Evolutionary conservation across 92 coral and sea anemone species (phyloP).

Genomic region (Anthopleura xanthogrammica): DNA sequence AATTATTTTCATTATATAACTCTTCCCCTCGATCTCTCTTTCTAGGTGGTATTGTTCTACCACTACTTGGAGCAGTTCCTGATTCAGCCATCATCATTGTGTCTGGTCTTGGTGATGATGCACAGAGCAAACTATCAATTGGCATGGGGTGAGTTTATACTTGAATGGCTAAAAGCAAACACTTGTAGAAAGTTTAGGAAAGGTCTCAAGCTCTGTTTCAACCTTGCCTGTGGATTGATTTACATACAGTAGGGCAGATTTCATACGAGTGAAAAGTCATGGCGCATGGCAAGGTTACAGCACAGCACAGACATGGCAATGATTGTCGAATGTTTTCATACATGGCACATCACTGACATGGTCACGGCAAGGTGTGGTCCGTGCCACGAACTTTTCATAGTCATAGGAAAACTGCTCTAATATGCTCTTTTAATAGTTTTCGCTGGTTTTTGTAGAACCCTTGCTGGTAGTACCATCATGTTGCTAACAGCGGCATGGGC

Average conservation of each 20-base stretch:
- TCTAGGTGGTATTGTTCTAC: constrained; percentile 90
- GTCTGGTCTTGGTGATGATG: constrained; percentile 90
- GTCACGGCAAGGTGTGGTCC: too few species aligned
- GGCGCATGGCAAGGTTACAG: too few species aligned
- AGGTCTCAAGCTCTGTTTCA: too few species aligned
- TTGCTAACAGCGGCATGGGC: constrained; percentile 97
- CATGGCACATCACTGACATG: too few species aligned
- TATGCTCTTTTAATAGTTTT: not conserved
- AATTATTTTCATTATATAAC: not conserved
- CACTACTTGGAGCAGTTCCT: constrained; percentile 92
- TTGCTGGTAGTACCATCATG: constrained; percentile 98
- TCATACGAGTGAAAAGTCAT: too few species aligned
- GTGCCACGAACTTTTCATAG: too few species aligned
- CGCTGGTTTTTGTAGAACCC: constrained; percentile 46
- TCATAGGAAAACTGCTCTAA: too few species aligned
- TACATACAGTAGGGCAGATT: too few species aligned
- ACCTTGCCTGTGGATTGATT: too few species aligned
- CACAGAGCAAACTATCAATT: constrained; percentile 82
- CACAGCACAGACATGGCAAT: too few species aligned
- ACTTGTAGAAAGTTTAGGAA: not conserved
- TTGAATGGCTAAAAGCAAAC: not conserved
- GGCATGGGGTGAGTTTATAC: constrained; percentile 89
- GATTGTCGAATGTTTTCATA: too few species aligned
- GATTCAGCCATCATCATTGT: constrained; percentile 98
- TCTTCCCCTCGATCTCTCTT: not conserved